Percentiles rank a stretch among this genome's conserved stretches.
Conservation (phyloP, 2,888 invertebrate genomes). For the Autographa pulchrina region DNA sequence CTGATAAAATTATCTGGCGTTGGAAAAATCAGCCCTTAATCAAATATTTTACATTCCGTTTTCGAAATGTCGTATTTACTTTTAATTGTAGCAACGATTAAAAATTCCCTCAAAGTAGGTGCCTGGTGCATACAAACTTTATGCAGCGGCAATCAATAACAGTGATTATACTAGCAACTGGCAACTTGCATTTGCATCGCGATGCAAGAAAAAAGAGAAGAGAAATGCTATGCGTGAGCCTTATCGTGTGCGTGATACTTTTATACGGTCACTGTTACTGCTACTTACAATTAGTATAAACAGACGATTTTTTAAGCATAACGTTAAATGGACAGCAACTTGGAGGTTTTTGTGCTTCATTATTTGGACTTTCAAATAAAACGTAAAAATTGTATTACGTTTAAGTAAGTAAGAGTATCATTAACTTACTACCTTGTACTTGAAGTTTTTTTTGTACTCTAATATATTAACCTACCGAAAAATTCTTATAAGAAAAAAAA, state of each 20-base stretch:
- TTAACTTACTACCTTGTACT: too few species aligned
- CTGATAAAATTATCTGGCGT: too few species aligned
- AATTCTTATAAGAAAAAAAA: too few species aligned
- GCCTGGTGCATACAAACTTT: constrained; percentile 53
- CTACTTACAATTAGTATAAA: constrained; percentile 53
- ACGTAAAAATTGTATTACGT: neutral
- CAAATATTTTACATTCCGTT: neutral
- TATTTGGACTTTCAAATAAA: neutral
- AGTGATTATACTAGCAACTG: constrained; percentile 39
- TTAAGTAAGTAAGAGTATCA: neutral
- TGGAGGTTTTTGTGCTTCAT: constrained; percentile 11
- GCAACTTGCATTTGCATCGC: constrained; percentile 48
- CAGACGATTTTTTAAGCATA: constrained; percentile 31
- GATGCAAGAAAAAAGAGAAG: constrained; percentile 30
- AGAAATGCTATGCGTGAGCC: constrained; percentile 43
- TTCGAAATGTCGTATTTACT: constrained; percentile 25
- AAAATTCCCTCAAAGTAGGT: constrained; percentile 44
- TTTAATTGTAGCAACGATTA: constrained; percentile 28
- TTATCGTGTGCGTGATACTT: constrained; percentile 48
- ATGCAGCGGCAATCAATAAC: constrained; percentile 53
- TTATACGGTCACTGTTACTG: constrained; percentile 32
- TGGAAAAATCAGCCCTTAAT: too few species aligned
- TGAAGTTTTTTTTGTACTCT: too few species aligned
- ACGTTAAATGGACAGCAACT: neutral
- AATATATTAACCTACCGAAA: too few species aligned